phyloP scores from a whole-genome alignment of 2,797 vertebrate species.

The Psittacula echo region DNA sequence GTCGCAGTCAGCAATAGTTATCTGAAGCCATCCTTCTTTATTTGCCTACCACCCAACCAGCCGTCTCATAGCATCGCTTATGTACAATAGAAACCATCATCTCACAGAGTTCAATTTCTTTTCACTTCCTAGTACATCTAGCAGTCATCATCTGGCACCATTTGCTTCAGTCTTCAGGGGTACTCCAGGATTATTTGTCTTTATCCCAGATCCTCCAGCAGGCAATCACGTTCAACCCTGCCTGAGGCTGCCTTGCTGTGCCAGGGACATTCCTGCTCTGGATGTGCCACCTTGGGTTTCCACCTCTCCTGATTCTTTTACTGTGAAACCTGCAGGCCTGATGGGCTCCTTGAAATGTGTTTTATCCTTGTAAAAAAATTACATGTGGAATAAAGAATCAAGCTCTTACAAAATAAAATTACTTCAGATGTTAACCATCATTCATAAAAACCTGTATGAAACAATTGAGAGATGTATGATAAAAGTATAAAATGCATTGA shows the following conservation, averaged over 20 bases:
- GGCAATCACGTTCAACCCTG: not conserved
- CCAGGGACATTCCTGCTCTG: not conserved
- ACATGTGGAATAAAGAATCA: not conserved
- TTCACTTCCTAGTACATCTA: not conserved
- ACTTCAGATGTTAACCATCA: not conserved
- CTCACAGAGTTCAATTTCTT: not conserved
- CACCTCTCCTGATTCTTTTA: not conserved
- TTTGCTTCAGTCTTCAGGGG: not conserved
- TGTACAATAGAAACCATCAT: not conserved
- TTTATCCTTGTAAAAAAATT: not conserved
- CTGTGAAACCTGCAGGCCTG: not conserved
- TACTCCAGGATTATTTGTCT: constrained; percentile 16
- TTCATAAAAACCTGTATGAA: not conserved
- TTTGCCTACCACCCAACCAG: constrained; percentile 1
- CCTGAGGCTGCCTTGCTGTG: not conserved
- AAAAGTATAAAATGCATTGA: not conserved
- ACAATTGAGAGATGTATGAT: not conserved
- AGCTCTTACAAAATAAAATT: not conserved
- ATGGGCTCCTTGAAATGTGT: not conserved
- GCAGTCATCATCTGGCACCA: not conserved
- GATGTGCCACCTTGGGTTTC: not conserved
- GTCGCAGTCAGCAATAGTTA: not conserved
- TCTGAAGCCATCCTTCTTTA: constrained; percentile 60
- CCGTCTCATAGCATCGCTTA: not conserved
- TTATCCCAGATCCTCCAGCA: not conserved